Evolutionary conservation across 2,888 invertebrate genomes (phyloP), one percentile per base, ranked within the genome.

Genomic region (Tanytarsus gracilentus): DNA sequence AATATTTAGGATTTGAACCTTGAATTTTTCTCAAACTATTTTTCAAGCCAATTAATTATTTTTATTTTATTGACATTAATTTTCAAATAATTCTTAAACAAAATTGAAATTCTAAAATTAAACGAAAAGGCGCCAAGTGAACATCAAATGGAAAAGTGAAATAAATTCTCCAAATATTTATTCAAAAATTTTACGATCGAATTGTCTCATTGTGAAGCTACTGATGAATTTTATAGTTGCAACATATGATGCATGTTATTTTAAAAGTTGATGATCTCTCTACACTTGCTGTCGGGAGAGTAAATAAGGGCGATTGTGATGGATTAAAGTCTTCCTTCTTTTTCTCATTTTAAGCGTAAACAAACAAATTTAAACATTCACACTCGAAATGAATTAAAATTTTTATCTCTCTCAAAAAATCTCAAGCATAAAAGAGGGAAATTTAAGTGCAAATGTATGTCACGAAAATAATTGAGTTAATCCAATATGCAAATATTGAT

Each of bases 51-150:
- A n/a, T n/a, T n/a, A n/a, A n/a, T n/a, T n/a, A n/a, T n/a, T n/a
- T n/a, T n/a, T n/a, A n/a, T n/a, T n/a, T n/a, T n/a, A n/a, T n/a
- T n/a, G n/a, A n/a, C n/a, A n/a, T n/a, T n/a, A n/a, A n/a, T n/a
- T n/a, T n/a, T n/a, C n/a, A n/a, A n/a, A n/a, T n/a, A n/a, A n/a
- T n/a, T n/a, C n/a, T n/a, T n/a, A n/a, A n/a, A n/a, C n/a, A n/a
- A n/a, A n/a, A n/a, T n/a, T n/a, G n/a, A n/a, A n/a, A n/a, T n/a
- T n/a, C n/a, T n/a, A n/a, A n/a, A 16, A 44, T 44, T 44, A 23
- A 16, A 21, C 16, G 3, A 4, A 18, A 18, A 53, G 53, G 29
- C 53, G 53, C 53, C 53, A 53, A 53, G 36, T 36, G 53, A 7
- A 14, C n/a, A 30, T 51, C 18, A 53, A 33, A 44, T 36, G 3